Evolutionary conservation across 35 echinoderm and acorn worm species (phyloP).

Genomic region (Stichopus chloronotus): DNA sequence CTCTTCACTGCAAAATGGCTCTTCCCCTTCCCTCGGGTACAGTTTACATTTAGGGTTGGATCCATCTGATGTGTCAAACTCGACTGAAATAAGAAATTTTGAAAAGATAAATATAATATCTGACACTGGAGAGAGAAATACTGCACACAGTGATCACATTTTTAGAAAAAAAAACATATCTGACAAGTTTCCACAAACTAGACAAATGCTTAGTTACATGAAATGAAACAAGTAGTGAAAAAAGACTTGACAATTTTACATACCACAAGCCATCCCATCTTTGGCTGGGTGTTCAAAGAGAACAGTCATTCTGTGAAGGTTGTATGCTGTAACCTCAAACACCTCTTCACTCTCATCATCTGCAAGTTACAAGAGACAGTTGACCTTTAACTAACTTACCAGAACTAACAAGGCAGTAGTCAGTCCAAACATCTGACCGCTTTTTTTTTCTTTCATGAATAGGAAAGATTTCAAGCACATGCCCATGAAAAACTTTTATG

Average conservation of each 20-base stretch:
- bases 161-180: too few relatives aligned
- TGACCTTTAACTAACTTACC: not conserved
- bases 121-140: not conserved
- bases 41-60: conserved; percentile 81
- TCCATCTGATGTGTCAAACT: conserved; percentile 76
- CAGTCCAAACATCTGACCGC: too few relatives aligned
- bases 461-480: too few relatives aligned
- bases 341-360: conserved; percentile 60
- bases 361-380: conserved; percentile 5
- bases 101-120: not conserved
- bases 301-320: conserved; percentile 84
- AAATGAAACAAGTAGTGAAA: too few relatives aligned
- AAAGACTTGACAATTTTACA: not conserved
- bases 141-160: too few relatives aligned
- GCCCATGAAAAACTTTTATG: too few relatives aligned
- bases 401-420: too few relatives aligned
- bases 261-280: conserved; percentile 96
- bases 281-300: conserved; percentile 94
- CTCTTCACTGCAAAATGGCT: conserved; percentile 89
- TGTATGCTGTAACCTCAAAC: conserved; percentile 93
- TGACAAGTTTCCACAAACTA: too few relatives aligned
- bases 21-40: conserved; percentile 73
- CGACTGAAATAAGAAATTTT: conserved; percentile 64
- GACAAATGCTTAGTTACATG: too few relatives aligned
- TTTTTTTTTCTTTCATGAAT: too few relatives aligned